Percentiles rank a stretch among this genome's conserved stretches.
phyloP scores from a whole-genome alignment of 1,140 invertebrate species.

The Vollenhovia emeryi region DNA sequence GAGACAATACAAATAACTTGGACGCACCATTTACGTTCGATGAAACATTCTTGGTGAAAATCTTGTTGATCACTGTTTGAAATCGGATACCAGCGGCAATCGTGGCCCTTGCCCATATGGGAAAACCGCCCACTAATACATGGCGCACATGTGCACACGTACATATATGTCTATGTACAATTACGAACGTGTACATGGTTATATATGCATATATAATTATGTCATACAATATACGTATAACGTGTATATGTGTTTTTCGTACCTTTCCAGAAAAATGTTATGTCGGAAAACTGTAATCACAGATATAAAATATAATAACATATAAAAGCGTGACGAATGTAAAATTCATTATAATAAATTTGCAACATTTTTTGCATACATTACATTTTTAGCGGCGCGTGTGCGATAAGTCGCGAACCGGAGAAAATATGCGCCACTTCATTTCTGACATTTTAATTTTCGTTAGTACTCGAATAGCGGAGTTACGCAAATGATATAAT shows the following conservation, averaged over 20 bases:
- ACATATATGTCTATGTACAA: neutral
- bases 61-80: constrained; percentile 13
- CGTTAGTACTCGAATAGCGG: neutral
- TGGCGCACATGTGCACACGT: neutral
- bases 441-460: constrained; percentile 30
- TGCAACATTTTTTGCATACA: constrained; percentile 29
- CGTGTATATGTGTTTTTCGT: neutral
- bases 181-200: neutral
- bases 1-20: neutral
- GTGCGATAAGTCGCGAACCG: constrained; percentile 1
- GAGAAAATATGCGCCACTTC: constrained; percentile 30
- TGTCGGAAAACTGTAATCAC: constrained; percentile 12
- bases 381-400: constrained; percentile 5
- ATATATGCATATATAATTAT: neutral
- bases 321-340: constrained; percentile 29
- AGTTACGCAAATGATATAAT: constrained; percentile 12
- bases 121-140: constrained; percentile 39
- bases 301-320: constrained; percentile 13
- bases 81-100: constrained; percentile 28
- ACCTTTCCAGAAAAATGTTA: constrained; percentile 3
- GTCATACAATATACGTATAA: neutral
- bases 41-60: neutral
- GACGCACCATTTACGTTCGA: neutral
- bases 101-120: constrained; percentile 24
- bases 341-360: constrained; percentile 35